Evolutionary conservation across 2,113 vertebrate species (phyloP), one percentile per base, ranked within the genome.

Genomic region (Baryphthengus martii): DNA sequence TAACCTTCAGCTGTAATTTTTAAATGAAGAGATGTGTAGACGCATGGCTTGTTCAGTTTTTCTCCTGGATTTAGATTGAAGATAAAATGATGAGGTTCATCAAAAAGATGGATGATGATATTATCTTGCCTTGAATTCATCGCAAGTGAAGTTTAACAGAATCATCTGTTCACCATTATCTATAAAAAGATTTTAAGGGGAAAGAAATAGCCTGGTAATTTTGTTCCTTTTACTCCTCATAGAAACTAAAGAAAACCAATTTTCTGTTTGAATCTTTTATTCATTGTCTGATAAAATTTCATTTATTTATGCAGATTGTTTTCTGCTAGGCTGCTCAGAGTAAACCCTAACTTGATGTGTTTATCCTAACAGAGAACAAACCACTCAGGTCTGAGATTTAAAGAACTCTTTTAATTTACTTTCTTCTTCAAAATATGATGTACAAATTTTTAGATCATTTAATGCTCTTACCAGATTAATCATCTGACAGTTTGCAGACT

Each of bases 71-170:
- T 93, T 83, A 89, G 40, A 78, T 52, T 39, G 76, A 84, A 89
- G 93, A 92, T 91, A 92, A 85, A 71, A 97, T 90, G 67, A 94
- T 92, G 88, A 95, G 86, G 71, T 86, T 96, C 91, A 94, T 96
- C 94, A 95, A 66, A 81, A 96, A 95, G 94, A 96, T 84, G 78
- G 91, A 96, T 96, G 95, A 72, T 94, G 80, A 91, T 93, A 95
- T 93, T 96, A 96, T 83, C 82, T 94, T 95, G 86, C 96, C 93
- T 92, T 80, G 55, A 92, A 92, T 90, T 89, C 85, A 74, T 67
- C 0, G 5, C 80, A 95, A 95, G 76, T 89, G 90, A 94, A 84
- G 93, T 96, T 76, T 96, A 93, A 93, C 74, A 62, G 93, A 97
- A 91, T 96, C 90, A 95, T 93, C 95, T 97, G 93, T 94, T 96